Conservation (phyloP, 1,140 invertebrate species). For the Cylas formicarius region DNA sequence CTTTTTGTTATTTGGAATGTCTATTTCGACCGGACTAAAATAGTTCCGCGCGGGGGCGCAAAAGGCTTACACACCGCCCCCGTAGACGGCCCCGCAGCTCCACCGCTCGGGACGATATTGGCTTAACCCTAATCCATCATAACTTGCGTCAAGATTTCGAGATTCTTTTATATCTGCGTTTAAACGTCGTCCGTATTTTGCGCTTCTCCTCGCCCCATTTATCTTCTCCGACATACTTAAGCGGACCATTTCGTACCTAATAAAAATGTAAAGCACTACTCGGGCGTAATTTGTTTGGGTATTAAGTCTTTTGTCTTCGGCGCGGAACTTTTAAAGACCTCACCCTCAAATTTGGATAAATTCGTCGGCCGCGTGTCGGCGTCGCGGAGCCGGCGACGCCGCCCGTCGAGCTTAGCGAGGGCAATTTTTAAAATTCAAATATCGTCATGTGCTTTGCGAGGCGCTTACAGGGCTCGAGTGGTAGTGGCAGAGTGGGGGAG, state of each 20-base stretch:
- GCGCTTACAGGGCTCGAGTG: too few relatives aligned
- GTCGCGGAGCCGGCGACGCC: too few relatives aligned
- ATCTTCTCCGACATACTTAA: conserved; percentile 33
- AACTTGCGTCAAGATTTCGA: conserved; percentile 13
- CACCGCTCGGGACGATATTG: conserved; percentile 16
- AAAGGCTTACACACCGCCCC: not conserved
- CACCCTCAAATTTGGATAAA: conserved; percentile 17
- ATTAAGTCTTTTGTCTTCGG: conserved; percentile 30
- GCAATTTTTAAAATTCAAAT: too few relatives aligned
- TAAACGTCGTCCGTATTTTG: conserved; percentile 9
- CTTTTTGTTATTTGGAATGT: not conserved
- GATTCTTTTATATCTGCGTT: conserved; percentile 20
- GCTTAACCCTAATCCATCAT: conserved; percentile 25
- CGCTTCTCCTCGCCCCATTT: conserved; percentile 33
- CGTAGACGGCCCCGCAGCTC: conserved; percentile 1
- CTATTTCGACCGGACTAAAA: not conserved
- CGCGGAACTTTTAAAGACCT: conserved; percentile 12
- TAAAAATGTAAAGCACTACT: conserved; percentile 41
- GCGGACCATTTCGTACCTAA: conserved; percentile 34
- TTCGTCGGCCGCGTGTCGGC: too few relatives aligned
- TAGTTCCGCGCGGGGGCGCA: conserved; percentile 5
- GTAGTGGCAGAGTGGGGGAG: too few relatives aligned
- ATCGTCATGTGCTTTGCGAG: too few relatives aligned
- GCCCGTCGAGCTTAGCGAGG: not conserved
- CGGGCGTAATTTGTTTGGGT: conserved; percentile 41